Evolutionary conservation across 2,113 vertebrate species (phyloP).

Genomic region (Climacteris rufus): DNA sequence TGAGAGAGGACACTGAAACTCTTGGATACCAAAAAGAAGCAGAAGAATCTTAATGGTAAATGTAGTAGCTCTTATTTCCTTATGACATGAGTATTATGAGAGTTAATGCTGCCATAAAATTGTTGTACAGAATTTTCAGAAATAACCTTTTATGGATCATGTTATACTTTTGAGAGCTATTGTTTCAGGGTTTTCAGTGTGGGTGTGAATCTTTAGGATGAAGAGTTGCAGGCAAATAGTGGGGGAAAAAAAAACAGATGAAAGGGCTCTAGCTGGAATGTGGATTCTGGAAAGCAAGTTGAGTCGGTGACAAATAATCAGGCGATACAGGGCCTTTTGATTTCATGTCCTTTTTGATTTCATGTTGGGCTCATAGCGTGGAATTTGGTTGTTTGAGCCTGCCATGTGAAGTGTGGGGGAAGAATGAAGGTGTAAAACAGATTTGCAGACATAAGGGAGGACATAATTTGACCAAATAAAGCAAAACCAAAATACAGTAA

Average conservation of each 20-base stretch:
- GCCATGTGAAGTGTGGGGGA: background rate
- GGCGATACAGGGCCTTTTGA: background rate
- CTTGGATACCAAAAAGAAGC: background rate
- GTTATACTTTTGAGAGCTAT: background rate
- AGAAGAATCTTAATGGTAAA: background rate
- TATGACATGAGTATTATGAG: background rate
- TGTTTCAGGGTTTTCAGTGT: background rate
- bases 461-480: constrained; percentile 19
- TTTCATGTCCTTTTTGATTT: background rate
- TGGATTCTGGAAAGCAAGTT: background rate
- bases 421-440: background rate
- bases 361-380: background rate
- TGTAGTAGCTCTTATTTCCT: background rate
- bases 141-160: background rate
- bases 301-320: background rate
- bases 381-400: background rate
- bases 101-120: background rate
- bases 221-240: background rate
- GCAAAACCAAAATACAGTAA: background rate
- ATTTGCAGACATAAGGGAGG: constrained; percentile 6
- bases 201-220: background rate
- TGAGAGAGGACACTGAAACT: background rate
- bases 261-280: background rate
- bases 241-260: accelerated
- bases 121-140: background rate